A percentile compares a stretch with the other conserved stretches of the same genome.
These are phyloP conservation scores for Pseudois nayaur DNA, from an alignment of 2,113 vertebrate species.

Conservation along the genomic window DNA sequence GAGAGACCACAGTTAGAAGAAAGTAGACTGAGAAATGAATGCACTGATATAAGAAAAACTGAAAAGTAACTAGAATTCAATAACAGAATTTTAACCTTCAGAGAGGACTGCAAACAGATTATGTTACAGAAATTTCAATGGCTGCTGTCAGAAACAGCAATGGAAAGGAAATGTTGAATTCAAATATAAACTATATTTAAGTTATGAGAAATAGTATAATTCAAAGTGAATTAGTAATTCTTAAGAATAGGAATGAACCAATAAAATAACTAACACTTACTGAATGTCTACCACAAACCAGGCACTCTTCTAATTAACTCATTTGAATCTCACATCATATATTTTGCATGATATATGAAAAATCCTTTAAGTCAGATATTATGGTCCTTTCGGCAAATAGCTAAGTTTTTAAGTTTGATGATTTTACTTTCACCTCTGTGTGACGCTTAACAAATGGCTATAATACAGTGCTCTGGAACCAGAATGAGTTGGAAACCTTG, in stretches of 20 bases:
- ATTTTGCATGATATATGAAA: too few relatives aligned
- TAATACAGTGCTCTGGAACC: background rate
- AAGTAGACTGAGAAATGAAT: background rate
- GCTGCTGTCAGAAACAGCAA: background rate
- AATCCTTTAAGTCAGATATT: too few relatives aligned
- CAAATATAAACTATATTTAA: background rate
- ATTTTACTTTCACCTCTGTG: background rate
- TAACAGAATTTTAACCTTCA: constrained; percentile 3
- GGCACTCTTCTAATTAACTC: background rate
- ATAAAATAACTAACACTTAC: background rate
- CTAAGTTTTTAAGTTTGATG: background rate
- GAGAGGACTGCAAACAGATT: background rate
- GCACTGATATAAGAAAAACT: background rate
- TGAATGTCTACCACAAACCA: background rate
- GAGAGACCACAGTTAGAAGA: background rate
- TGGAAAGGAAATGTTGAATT: background rate
- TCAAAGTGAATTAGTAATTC: background rate
- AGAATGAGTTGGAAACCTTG: background rate
- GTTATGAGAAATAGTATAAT: background rate
- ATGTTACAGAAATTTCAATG: background rate
- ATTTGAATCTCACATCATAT: background rate
- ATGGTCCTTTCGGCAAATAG: background rate
- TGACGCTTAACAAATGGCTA: too few relatives aligned
- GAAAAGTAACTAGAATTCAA: background rate
- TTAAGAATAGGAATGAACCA: background rate